These are phyloP conservation scores for Malacoraja senta DNA, from an alignment of 2,797 vertebrate genomes.

Conservation along the genomic window DNA sequence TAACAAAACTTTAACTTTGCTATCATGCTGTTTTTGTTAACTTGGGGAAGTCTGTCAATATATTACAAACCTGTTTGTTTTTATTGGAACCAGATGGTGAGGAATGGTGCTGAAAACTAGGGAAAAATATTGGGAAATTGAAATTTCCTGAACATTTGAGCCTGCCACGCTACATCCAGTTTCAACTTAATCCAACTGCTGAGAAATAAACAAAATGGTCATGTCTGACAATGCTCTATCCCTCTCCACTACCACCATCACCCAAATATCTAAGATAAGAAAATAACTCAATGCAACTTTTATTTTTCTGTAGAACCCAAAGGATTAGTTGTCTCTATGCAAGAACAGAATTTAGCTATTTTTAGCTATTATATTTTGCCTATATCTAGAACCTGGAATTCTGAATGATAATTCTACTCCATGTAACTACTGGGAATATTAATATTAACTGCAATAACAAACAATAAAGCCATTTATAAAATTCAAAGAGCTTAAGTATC, in stretches of 20 bases:
- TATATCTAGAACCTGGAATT: neutral
- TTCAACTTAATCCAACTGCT: neutral
- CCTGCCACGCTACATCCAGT: neutral
- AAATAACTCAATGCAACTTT: neutral
- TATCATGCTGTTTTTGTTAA: conserved; percentile 48
- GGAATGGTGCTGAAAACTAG: conserved; percentile 62
- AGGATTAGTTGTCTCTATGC: neutral
- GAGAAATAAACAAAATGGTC: neutral
- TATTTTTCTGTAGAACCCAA: neutral
- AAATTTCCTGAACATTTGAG: conserved; percentile 50
- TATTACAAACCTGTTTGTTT: conserved; percentile 46
- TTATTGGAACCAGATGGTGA: conserved; percentile 74
- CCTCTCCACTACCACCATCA: too few species aligned
- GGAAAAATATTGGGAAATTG: conserved; percentile 62
- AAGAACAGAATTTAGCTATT: neutral
- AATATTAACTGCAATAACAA: neutral
- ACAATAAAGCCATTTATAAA: neutral
- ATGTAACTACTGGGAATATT: neutral
- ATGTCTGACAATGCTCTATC: neutral
- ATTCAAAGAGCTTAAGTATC: neutral
- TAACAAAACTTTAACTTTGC: conserved; percentile 51
- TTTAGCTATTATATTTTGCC: too few species aligned
- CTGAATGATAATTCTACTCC: neutral
- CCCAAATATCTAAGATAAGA: too few species aligned
- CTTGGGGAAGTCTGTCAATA: conserved; percentile 51